Percentiles rank a stretch among this genome's conserved stretches.
phyloP scores from a whole-genome alignment of 2,888 invertebrate genomes.

The Synergus japonicus region DNA sequence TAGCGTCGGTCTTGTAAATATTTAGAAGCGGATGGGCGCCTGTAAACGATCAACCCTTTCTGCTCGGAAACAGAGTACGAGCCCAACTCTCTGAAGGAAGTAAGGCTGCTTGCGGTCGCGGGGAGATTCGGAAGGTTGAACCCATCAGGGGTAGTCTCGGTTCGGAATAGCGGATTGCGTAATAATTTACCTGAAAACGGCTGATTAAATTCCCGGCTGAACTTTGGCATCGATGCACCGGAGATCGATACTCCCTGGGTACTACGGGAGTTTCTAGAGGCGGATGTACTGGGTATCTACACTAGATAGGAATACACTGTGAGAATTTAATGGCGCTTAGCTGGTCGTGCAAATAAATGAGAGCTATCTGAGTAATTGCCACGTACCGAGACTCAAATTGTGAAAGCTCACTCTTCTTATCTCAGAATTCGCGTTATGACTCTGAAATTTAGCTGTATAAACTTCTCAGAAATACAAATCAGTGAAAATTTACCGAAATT shows the following conservation, averaged over 20 bases:
- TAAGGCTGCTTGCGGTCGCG: conserved; percentile 34
- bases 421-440: not conserved
- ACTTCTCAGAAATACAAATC: too few species aligned
- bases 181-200: conserved; percentile 68
- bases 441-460: not conserved
- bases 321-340: conserved; percentile 54
- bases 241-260: conserved; percentile 59
- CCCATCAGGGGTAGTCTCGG: conserved; percentile 48
- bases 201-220: conserved; percentile 68
- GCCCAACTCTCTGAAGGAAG: conserved; percentile 31
- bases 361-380: conserved; percentile 2
- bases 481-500: too few species aligned
- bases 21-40: conserved; percentile 19
- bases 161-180: conserved; percentile 59
- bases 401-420: not conserved
- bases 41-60: conserved; percentile 34
- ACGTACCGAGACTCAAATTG: not conserved
- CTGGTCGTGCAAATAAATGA: conserved; percentile 45
- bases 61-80: conserved; percentile 25
- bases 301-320: conserved; percentile 47
- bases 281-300: conserved; percentile 12
- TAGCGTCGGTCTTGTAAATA: conserved; percentile 20
- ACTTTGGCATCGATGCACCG: conserved; percentile 63
- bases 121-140: conserved; percentile 42
- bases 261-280: conserved; percentile 47